Evolutionary conservation across 2,797 vertebrate genomes (phyloP), one percentile per base, ranked within the genome.

Genomic region (Meriones psammophilus): DNA sequence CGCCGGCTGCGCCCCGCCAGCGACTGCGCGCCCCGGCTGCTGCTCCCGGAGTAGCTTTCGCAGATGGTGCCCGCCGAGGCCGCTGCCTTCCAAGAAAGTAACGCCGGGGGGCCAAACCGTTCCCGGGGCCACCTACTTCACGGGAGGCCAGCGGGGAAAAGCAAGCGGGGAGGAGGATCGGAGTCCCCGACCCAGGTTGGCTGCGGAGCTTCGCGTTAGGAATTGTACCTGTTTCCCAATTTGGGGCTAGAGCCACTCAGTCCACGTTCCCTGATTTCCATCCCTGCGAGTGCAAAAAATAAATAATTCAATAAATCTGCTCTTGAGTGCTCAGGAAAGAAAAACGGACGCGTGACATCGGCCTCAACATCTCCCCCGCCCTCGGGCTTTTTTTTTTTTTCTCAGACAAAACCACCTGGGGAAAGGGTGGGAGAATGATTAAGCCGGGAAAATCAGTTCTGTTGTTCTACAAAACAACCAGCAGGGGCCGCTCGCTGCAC

Each of bases 401-500:
- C n/a, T 39, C 62, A 22, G 50, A 54, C 83, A 85, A 74, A 91
- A 33, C 66, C 88, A 84, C 96, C 88, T 90, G 95, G 93, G 94
- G 88, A 87, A 92, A 96, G 92, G 80, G 62, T 68, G 76, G 56
- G 17, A 66, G 81, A 84, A 77, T 5, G 30, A 28, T 74, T 77
- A 69, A 68, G 56, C 50, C 17, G n/a, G 8, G 10, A 54, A 69
- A 69, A 64, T 46, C 54, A 50, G 24, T 8, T 24, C 64, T 92
- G 97, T 88, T 28, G 78, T 96, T 94, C 42, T 14, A 18, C 30
- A 33, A 56, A 68, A 50, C 8, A 9, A 79, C 94, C 98, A 96
- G 97, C 88, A 98, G 98, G 96, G 97, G 97, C 92, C 97, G 96
- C 97, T 94, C 60, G 88, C 76, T 30, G 85, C 95, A 94, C 97